These are phyloP conservation scores for Trypoxylus dichotomus DNA, from an alignment of 1,140 invertebrate genomes.

Conservation along the genomic window DNA sequence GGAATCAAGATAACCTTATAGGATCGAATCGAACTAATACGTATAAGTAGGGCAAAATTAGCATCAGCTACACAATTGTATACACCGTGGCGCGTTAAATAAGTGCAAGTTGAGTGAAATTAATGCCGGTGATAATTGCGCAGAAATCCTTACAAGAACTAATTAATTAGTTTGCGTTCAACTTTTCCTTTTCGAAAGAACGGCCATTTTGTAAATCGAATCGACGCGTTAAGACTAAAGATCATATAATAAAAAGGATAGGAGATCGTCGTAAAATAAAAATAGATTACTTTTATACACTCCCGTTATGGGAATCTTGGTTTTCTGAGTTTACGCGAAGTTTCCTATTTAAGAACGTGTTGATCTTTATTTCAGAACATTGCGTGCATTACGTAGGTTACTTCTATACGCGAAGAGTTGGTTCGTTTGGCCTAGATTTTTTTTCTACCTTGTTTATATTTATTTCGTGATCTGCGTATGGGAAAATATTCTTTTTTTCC, in stretches of 20 bases:
- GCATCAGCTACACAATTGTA: background rate
- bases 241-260: background rate
- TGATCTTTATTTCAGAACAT: background rate
- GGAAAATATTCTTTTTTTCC: background rate
- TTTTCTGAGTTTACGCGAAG: background rate
- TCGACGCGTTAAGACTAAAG: background rate
- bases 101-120: background rate
- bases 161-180: background rate
- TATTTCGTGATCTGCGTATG: background rate
- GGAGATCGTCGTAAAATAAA: conserved; percentile 2
- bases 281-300: background rate
- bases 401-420: background rate
- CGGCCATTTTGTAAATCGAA: background rate
- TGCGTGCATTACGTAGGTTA: background rate
- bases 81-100: background rate
- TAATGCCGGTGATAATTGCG: background rate
- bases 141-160: background rate
- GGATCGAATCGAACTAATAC: no score
- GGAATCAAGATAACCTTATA: no score
- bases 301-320: background rate
- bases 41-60: background rate
- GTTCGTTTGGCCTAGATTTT: background rate
- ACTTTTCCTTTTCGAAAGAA: background rate
- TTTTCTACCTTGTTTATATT: background rate
- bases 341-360: background rate